phyloP scores from a whole-genome alignment of 2,797 vertebrate species.

The Protosalanx chinensis region DNA sequence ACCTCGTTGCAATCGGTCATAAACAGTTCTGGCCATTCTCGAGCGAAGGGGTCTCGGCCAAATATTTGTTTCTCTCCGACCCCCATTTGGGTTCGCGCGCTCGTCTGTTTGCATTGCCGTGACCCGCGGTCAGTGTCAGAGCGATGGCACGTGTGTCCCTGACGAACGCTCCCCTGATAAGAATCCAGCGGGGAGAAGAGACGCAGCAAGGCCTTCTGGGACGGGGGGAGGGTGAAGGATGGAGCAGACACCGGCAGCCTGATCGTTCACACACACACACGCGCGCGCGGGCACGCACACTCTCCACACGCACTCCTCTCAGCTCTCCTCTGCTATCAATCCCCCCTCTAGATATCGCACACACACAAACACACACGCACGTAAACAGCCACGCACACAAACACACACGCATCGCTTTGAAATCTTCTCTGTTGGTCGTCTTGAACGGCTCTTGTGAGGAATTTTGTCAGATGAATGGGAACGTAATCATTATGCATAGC shows the following conservation, averaged over 20 bases:
- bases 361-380: constrained; percentile 13
- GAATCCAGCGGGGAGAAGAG: constrained; percentile 42
- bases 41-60: constrained; percentile 63
- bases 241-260: constrained; percentile 65
- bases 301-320: neutral
- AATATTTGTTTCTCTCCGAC: constrained; percentile 78
- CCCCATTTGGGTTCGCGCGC: constrained; percentile 68
- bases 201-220: constrained; percentile 64
- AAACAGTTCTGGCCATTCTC: constrained; percentile 60
- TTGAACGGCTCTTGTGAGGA: neutral
- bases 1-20: constrained; percentile 65
- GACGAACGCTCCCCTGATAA: constrained; percentile 69
- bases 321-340: neutral
- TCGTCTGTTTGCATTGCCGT: constrained; percentile 73
- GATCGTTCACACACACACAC: constrained; percentile 55
- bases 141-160: constrained; percentile 75
- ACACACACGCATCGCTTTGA: constrained; percentile 8
- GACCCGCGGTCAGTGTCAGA: constrained; percentile 70
- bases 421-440: neutral
- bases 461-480: constrained; percentile 27
- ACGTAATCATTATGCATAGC: constrained; percentile 58
- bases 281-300: neutral
- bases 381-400: constrained; percentile 25
- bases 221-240: constrained; percentile 72
- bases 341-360: constrained; percentile 2